Conservation (phyloP, 1,140 invertebrate genomes). For the Lamellibrachia luymesi region DNA sequence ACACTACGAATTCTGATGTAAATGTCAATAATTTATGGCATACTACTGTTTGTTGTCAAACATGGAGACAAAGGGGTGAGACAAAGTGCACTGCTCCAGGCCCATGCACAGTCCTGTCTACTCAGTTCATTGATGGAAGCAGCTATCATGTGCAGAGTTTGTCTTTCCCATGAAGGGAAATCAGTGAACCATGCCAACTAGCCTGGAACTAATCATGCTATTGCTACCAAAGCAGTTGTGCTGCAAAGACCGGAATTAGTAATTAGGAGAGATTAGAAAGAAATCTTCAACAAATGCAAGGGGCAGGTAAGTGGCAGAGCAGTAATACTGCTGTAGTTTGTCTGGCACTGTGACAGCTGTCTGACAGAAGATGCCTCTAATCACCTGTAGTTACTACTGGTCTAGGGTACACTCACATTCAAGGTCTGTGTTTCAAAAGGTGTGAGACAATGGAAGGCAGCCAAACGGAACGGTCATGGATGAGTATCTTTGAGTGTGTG, state of each 20-base stretch:
- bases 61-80: background rate
- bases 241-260: background rate
- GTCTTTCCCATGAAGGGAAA: background rate
- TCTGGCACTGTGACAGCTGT: background rate
- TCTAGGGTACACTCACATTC: no score
- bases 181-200: background rate
- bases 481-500: background rate
- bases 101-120: background rate
- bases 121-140: background rate
- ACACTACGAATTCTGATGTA: background rate
- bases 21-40: slow-evolving; percentile 1
- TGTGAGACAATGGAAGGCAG: background rate
- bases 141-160: background rate
- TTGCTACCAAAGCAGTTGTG: background rate
- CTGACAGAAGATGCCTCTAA: background rate
- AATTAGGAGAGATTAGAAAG: background rate
- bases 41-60: background rate
- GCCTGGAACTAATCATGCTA: background rate
- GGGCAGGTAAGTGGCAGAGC: background rate
- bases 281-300: background rate
- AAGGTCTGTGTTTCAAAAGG: background rate
- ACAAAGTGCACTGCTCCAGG: no score
- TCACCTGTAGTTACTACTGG: background rate
- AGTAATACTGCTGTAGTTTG: background rate
- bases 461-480: background rate